A percentile compares a stretch with the other conserved stretches of the same genome.
phyloP scores from a whole-genome alignment of 2,888 invertebrate species.

The Thysanoteuthis rhombus region DNA sequence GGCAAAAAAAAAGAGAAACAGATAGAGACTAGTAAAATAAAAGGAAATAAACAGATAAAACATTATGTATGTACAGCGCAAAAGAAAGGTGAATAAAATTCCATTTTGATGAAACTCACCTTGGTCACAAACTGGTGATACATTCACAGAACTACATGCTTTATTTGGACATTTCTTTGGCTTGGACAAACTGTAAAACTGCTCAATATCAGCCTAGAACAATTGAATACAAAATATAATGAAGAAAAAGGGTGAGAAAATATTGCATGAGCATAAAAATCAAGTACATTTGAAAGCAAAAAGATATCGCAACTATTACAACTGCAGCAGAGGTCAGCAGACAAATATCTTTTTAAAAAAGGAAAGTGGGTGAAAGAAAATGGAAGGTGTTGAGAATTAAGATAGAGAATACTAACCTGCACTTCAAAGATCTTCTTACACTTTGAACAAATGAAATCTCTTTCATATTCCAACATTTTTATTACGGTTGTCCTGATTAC shows the following conservation, averaged over 20 bases:
- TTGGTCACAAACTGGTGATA: slow-evolving; percentile 53
- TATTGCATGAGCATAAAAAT: background rate
- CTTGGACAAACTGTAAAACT: slow-evolving; percentile 73
- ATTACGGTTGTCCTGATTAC: slow-evolving; percentile 80
- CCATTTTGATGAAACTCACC: slow-evolving; percentile 40
- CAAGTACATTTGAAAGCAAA: background rate
- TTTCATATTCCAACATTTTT: slow-evolving; percentile 81
- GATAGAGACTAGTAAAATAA: no score
- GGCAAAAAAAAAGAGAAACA: no score
- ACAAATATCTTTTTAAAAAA: background rate
- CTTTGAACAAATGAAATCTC: slow-evolving; percentile 80
- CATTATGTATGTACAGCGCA: no score
- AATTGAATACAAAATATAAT: background rate
- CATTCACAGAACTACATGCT: slow-evolving; percentile 65
- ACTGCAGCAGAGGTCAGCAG: background rate
- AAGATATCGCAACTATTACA: background rate
- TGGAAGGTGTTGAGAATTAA: background rate
- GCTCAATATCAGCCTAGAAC: slow-evolving; percentile 74
- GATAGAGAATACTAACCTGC: slow-evolving; percentile 70
- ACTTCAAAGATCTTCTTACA: slow-evolving; percentile 78
- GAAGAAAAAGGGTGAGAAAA: background rate
- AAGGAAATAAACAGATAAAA: no score
- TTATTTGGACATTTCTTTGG: slow-evolving; percentile 73
- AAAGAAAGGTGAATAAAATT: no score
- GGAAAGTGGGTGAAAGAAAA: background rate